phyloP scores from a whole-genome alignment of 1,140 invertebrate genomes.

The Chironomus tepperi region DNA sequence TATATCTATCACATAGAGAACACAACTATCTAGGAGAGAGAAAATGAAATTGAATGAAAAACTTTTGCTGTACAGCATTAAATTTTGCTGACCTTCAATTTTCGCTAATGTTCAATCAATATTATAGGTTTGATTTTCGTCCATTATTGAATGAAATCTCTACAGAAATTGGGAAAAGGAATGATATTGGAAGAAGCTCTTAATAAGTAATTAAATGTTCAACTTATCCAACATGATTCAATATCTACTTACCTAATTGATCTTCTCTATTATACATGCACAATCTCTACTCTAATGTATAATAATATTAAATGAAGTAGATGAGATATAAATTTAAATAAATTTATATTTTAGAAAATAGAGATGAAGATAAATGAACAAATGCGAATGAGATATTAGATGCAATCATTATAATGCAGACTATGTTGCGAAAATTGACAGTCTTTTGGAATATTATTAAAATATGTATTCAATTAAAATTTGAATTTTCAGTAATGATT shows the following conservation, averaged over 20 bases:
- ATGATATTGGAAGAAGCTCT: neutral
- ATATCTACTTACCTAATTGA: neutral
- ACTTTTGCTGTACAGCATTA: neutral
- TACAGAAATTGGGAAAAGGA: neutral
- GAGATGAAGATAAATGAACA: too few relatives aligned
- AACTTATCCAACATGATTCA: neutral
- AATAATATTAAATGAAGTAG: too few relatives aligned
- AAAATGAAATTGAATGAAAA: neutral
- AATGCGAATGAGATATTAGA: too few relatives aligned
- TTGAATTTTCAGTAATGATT: too few relatives aligned
- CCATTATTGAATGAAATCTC: neutral
- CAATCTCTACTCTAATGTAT: too few relatives aligned
- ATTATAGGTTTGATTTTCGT: neutral
- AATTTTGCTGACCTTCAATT: slow-evolving; percentile 13
- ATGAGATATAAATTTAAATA: too few relatives aligned
- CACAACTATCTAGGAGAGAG: neutral
- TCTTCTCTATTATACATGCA: neutral
- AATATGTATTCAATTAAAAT: too few relatives aligned
- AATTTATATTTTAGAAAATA: too few relatives aligned
- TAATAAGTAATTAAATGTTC: neutral
- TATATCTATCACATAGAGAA: neutral
- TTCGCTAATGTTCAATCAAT: slow-evolving; percentile 13
- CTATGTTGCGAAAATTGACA: too few relatives aligned
- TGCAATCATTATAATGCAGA: too few relatives aligned
- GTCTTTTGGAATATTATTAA: too few relatives aligned